phyloP scores from a whole-genome alignment of 2,888 invertebrate species.

The Melieria picta region DNA sequence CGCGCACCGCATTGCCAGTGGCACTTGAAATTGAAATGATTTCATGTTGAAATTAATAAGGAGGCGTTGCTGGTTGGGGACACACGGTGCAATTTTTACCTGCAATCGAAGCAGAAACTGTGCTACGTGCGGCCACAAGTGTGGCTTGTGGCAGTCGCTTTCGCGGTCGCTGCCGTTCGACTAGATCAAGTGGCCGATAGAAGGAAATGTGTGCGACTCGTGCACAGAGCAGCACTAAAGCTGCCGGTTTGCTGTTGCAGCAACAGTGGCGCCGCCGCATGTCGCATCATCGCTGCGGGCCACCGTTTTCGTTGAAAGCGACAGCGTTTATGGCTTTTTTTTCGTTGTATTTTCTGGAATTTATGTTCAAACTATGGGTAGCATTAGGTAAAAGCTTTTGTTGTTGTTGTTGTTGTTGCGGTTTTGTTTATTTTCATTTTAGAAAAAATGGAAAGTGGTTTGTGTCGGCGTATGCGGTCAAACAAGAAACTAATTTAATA shows the following conservation, averaged over 20 bases:
- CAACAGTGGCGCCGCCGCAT: neutral
- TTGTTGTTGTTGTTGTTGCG: too few relatives aligned
- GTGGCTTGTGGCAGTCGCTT: neutral
- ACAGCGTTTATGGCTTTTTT: conserved; percentile 21
- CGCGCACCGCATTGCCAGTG: neutral
- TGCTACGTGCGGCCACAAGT: neutral
- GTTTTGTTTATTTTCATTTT: conserved; percentile 22
- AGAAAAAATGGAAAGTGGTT: conserved; percentile 53
- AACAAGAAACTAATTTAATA: conserved; percentile 4
- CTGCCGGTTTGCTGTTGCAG: too few relatives aligned
- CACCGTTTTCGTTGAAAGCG: conserved; percentile 22
- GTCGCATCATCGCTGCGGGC: neutral
- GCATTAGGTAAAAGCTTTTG: conserved; percentile 21
- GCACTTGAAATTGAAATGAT: conserved; percentile 20
- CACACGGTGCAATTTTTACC: conserved; percentile 2
- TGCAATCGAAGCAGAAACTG: neutral
- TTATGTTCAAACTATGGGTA: conserved; percentile 6
- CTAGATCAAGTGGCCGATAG: too few relatives aligned
- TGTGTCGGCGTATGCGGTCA: neutral
- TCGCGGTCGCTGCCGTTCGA: neutral
- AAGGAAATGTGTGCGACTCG: too few relatives aligned
- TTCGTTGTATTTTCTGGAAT: conserved; percentile 39
- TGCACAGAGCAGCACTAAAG: neutral
- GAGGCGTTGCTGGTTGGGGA: conserved; percentile 25
- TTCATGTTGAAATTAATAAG: conserved; percentile 29